Conservation (phyloP, 2,113 vertebrate species). For the Zosterops pallidus region DNA sequence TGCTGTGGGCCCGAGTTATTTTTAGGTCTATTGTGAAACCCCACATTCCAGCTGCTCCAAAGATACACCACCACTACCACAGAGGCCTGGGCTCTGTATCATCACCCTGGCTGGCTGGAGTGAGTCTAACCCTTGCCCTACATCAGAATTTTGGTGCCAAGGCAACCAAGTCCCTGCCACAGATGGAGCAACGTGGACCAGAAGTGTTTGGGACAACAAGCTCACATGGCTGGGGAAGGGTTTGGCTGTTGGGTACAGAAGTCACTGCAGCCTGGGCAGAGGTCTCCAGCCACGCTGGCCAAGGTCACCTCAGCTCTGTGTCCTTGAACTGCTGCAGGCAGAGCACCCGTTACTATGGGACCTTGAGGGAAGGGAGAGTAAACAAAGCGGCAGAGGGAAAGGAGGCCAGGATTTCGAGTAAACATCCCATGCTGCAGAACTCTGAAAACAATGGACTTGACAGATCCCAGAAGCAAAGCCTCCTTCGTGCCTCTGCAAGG, state of each 20-base stretch:
- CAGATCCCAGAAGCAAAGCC: not conserved
- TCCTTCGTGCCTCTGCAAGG: not conserved
- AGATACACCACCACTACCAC: not conserved
- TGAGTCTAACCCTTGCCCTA: not conserved
- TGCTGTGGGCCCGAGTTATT: not conserved
- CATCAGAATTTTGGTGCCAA: not conserved
- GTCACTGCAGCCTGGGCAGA: not conserved
- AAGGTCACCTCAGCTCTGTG: not conserved
- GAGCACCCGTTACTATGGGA: not conserved
- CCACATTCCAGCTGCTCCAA: conserved; percentile 10
- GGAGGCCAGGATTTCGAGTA: not conserved
- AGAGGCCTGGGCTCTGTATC: not conserved
- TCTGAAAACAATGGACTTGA: not conserved
- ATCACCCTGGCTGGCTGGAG: not conserved
- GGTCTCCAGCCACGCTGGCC: not conserved
- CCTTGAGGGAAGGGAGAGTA: not conserved
- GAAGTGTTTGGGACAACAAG: not conserved
- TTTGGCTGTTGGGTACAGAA: not conserved
- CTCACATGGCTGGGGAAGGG: not conserved
- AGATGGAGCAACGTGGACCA: not conserved
- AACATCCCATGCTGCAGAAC: not conserved
- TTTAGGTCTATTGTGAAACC: conserved; percentile 37
- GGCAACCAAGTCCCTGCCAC: not conserved
- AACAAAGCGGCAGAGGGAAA: not conserved
- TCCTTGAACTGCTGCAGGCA: not conserved